Percentiles rank a stretch among this genome's conserved stretches.
phyloP scores from a whole-genome alignment of 2,888 invertebrate species.

The Orthonevra nobilis region DNA sequence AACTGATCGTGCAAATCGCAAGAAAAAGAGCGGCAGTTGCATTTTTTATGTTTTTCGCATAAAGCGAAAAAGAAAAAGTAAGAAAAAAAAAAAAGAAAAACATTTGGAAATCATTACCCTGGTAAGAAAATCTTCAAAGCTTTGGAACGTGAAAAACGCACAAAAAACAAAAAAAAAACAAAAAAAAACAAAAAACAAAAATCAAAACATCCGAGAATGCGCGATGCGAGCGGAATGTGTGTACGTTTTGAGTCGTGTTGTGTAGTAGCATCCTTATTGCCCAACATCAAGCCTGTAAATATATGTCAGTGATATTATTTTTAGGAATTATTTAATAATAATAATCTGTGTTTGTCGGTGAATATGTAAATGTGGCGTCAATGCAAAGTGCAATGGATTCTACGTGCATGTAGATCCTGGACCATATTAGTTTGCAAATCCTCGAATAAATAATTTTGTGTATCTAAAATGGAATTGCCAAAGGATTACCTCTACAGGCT shows the following conservation, averaged over 20 bases:
- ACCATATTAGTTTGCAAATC: slow-evolving; percentile 22
- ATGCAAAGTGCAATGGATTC: slow-evolving; percentile 57
- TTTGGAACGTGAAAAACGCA: slow-evolving; percentile 33
- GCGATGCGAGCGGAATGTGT: slow-evolving; percentile 58
- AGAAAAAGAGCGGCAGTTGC: slow-evolving; percentile 59
- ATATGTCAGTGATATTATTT: slow-evolving; percentile 65
- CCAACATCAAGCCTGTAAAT: slow-evolving; percentile 34
- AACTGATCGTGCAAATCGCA: slow-evolving; percentile 53
- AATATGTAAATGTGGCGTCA: slow-evolving; percentile 14
- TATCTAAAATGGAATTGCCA: slow-evolving; percentile 50
- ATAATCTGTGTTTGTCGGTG: slow-evolving; percentile 35
- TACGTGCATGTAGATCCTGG: slow-evolving; percentile 52
- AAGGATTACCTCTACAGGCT: slow-evolving; percentile 64
- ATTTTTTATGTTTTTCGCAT: slow-evolving; percentile 63
- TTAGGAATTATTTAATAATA: slow-evolving; percentile 65
- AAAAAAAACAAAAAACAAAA: slow-evolving; percentile 15
- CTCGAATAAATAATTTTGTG: not conserved
- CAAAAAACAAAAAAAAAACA: not conserved
- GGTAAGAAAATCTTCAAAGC: slow-evolving; percentile 15
- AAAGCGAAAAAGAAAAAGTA: slow-evolving; percentile 39
- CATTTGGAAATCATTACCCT: slow-evolving; percentile 43
- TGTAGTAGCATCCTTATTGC: slow-evolving; percentile 53
- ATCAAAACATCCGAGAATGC: slow-evolving; percentile 63
- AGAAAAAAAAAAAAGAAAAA: slow-evolving; percentile 1
- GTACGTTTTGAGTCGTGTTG: slow-evolving; percentile 26